Base-by-base conservation (phyloP, 2,113 vertebrate species). In the Chloebia gouldiae region DNA sequence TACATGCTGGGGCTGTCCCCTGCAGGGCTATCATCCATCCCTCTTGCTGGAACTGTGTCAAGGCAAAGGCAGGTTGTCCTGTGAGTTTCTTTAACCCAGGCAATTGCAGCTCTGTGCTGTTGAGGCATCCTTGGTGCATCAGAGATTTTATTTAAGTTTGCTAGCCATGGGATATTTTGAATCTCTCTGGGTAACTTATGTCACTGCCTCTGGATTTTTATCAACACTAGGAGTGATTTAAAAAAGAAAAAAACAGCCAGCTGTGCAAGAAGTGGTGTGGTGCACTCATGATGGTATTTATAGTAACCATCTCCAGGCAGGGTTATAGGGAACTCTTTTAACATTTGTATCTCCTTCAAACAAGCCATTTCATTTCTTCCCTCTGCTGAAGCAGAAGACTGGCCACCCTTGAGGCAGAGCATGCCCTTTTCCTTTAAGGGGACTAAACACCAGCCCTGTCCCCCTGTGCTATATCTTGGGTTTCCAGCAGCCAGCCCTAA, bases 151-250 rank as follows among this genome's bases (percentile, higher is more conserved):
- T 71, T 86, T 91, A 59, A 44, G 64, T 65, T 94, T 75, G n/a
- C 33, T 39, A 68, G 30, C 33, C 7, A 20, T 39, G 13, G 39
- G 39, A 53, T 92, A 68, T 86, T 96, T 94, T 70, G 42, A 86
- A 77, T 81, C 8, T 54, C 6, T 75, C 51, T 91, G 60, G 33
- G 64, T 89, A 59, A 60, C 51, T 93, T 66, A 51, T 91, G 64
- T 78, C 86, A 92, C 23, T 50, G 60, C 73, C 51, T 83, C 51
- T 84, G 87, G 35, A 85, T 75, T 96, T 94, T 89, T 91, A 81
- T 81, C 65, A 60, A 69, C 22, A 57, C 37, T 56, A 69, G 45
- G 22, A 4, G 0, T 75, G 47, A 39, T 75, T 59, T 13, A 27
- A 64, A 84, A 45, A 42, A 27, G 51, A 19, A 3, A 22, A 39